These are phyloP conservation scores for Amphiprion percula DNA, from an alignment of 2,113 vertebrate genomes.

Conservation along the genomic window DNA sequence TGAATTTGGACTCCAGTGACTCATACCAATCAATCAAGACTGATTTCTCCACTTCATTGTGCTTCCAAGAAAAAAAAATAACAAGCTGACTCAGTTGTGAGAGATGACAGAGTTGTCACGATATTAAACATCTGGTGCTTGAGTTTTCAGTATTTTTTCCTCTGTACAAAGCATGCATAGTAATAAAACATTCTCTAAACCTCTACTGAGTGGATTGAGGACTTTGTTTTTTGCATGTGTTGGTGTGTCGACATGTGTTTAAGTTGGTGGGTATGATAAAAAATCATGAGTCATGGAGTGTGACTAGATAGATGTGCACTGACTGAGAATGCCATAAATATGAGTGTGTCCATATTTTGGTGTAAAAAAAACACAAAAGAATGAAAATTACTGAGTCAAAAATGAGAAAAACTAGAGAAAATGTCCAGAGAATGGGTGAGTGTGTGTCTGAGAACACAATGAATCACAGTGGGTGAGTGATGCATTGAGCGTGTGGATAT, in stretches of 20 bases:
- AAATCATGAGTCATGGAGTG: slow-evolving; percentile 6
- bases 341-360: slow-evolving; percentile 19
- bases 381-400: slow-evolving; percentile 8
- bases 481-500: neutral
- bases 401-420: neutral
- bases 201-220: slow-evolving; percentile 17
- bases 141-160: slow-evolving; percentile 1
- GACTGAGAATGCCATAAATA: neutral
- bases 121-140: slow-evolving; percentile 60
- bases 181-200: slow-evolving; percentile 28
- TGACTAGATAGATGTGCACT: neutral
- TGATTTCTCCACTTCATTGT: slow-evolving; percentile 21
- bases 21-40: slow-evolving; percentile 52
- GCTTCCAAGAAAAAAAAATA: slow-evolving; percentile 45
- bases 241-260: slow-evolving; percentile 15
- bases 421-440: neutral
- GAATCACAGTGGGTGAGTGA: slow-evolving; percentile 7
- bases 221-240: slow-evolving; percentile 24
- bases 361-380: slow-evolving; percentile 17
- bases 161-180: slow-evolving; percentile 24
- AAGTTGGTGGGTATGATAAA: neutral
- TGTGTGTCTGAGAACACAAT: slow-evolving; percentile 5
- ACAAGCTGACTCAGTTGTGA: slow-evolving; percentile 40
- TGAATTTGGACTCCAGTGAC: slow-evolving; percentile 39
- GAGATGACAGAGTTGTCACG: slow-evolving; percentile 55